Evolutionary conservation across 2,888 invertebrate species (phyloP).

Genomic region (Lacanobia oleracea): DNA sequence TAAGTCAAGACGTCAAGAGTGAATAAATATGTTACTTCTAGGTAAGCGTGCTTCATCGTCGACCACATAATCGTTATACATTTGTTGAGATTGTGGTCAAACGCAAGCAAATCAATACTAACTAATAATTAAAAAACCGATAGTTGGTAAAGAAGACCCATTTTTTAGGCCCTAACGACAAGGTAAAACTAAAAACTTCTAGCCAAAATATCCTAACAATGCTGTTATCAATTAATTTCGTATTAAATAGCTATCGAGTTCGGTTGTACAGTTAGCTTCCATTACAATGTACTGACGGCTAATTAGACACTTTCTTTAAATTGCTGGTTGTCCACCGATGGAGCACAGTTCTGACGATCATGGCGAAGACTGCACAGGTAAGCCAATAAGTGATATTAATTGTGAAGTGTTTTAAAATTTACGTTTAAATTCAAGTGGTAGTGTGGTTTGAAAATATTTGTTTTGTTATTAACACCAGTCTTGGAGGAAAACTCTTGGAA

Average conservation of each 20-base stretch:
- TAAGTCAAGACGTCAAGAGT: too few relatives aligned
- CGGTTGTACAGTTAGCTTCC: constrained; percentile 32
- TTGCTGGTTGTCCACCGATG: constrained; percentile 2
- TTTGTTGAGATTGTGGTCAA: neutral
- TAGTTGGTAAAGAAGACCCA: neutral
- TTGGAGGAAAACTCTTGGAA: neutral
- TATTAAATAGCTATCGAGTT: constrained; percentile 46
- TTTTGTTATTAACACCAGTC: neutral
- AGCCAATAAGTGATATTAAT: constrained; percentile 8
- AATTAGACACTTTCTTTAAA: constrained; percentile 50
- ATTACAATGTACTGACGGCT: constrained; percentile 9
- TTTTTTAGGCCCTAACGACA: neutral
- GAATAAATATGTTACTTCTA: too few relatives aligned
- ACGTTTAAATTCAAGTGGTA: neutral
- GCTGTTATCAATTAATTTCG: constrained; percentile 34
- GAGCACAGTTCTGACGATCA: constrained; percentile 25
- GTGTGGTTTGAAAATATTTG: neutral
- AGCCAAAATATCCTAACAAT: constrained; percentile 35
- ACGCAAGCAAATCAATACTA: neutral
- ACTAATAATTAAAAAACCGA: too few relatives aligned
- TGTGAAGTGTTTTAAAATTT: neutral
- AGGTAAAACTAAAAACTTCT: constrained; percentile 18
- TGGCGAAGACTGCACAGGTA: constrained; percentile 50
- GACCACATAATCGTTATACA: neutral
- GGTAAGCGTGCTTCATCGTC: too few relatives aligned